Evolutionary conservation across 1,140 invertebrate genomes (phyloP).

Genomic region (Lanistes nyassanus): DNA sequence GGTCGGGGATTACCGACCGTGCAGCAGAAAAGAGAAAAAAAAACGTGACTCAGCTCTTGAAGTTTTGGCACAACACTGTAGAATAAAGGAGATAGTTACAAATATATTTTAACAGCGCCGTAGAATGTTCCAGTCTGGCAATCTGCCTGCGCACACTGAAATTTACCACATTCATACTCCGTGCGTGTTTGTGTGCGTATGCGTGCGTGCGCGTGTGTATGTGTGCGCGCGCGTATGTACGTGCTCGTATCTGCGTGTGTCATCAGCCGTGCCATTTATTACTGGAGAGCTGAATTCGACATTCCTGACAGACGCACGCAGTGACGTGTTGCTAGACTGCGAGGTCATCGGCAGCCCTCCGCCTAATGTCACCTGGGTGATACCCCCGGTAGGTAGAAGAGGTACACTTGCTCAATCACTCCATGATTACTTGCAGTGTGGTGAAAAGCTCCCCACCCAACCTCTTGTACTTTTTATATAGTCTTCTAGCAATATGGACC

Average conservation of each 20-base stretch:
- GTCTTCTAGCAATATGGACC: not conserved
- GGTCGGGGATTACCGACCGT: too few relatives aligned
- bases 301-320: not conserved
- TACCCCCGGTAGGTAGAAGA: not conserved
- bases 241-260: not conserved
- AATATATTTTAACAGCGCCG: not conserved
- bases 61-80: not conserved
- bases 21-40: too few relatives aligned
- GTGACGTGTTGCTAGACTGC: not conserved
- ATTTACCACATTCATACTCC: not conserved
- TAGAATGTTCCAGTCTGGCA: not conserved
- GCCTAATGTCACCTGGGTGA: not conserved
- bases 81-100: not conserved
- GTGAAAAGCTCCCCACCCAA: too few relatives aligned
- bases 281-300: too few relatives aligned
- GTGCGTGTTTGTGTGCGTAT: slow-evolving; percentile 1
- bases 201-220: slow-evolving; percentile 3
- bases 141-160: not conserved
- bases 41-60: too few relatives aligned
- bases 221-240: not conserved
- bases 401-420: too few relatives aligned
- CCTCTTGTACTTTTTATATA: too few relatives aligned
- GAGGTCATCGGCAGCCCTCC: not conserved
- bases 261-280: too few relatives aligned
- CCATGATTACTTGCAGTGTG: too few relatives aligned